These are phyloP conservation scores for Sphinx pinastri DNA, from an alignment of 2,888 invertebrate species.

Conservation along the genomic window DNA sequence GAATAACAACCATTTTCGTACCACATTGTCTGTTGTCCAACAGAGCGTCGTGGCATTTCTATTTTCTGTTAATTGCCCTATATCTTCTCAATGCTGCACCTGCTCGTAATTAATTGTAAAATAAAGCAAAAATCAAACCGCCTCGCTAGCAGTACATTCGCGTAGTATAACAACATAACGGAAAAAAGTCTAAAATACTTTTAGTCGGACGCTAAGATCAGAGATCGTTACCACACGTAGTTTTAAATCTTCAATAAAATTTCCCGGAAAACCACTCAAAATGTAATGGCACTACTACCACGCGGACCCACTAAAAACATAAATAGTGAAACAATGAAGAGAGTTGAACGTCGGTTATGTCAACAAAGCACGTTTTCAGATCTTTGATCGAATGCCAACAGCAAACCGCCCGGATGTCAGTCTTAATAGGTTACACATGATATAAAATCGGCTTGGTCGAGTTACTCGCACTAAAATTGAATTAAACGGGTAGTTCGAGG, in stretches of 20 bases:
- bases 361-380: conserved; percentile 51
- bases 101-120: conserved; percentile 6
- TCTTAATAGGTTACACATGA: conserved; percentile 29
- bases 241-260: background rate
- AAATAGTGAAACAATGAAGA: conserved; percentile 29
- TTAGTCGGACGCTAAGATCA: background rate
- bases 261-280: conserved; percentile 22
- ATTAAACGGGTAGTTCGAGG: conserved; percentile 21
- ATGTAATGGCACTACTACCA: conserved; percentile 17
- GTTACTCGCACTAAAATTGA: conserved; percentile 21
- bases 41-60: background rate
- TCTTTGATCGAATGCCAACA: conserved; percentile 58
- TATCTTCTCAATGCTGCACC: background rate
- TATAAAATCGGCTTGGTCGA: conserved; percentile 24
- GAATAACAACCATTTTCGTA: background rate
- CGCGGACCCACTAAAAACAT: conserved; percentile 23
- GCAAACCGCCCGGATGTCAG: conserved; percentile 38
- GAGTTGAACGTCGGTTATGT: conserved; percentile 36
- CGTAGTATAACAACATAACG: background rate
- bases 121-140: background rate
- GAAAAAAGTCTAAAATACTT: background rate
- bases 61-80: background rate
- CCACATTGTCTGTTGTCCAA: background rate
- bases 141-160: background rate
- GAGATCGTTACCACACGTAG: conserved; percentile 3